A percentile compares a stretch with the other conserved stretches of the same genome.
Conservation (phyloP, 2,797 vertebrate genomes). For the Scolopax rusticola region DNA sequence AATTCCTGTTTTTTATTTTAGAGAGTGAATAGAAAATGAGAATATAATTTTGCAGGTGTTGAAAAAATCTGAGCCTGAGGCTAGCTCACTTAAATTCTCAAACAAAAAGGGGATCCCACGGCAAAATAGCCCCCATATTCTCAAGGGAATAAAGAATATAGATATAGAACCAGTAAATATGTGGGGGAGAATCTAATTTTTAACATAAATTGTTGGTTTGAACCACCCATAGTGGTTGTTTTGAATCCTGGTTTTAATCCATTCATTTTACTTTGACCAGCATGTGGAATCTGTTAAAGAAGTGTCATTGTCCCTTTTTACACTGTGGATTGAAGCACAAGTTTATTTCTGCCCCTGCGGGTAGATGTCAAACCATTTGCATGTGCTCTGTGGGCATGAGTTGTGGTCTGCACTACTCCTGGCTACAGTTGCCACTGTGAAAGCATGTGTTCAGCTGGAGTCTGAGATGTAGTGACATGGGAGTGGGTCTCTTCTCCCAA, state of each 20-base stretch:
- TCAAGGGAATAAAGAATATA: background rate
- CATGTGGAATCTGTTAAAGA: background rate
- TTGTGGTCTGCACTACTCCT: fast-evolving
- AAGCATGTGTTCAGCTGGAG: too few relatives aligned
- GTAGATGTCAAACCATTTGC: background rate
- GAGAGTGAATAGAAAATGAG: slow-evolving; percentile 5
- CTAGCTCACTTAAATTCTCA: background rate
- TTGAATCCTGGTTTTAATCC: background rate
- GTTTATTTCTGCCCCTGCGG: background rate
- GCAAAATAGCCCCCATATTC: background rate
- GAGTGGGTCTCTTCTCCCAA: too few relatives aligned
- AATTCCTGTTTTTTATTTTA: slow-evolving; percentile 1
- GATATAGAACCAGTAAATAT: background rate
- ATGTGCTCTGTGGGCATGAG: background rate
- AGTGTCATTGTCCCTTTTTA: background rate
- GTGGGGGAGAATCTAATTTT: background rate
- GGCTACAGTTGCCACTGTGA: too few relatives aligned
- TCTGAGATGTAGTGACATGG: too few relatives aligned
- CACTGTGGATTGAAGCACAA: background rate
- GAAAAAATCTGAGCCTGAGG: slow-evolving; percentile 18
- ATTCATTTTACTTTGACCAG: background rate
- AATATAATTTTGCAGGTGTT: background rate
- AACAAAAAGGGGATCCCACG: background rate
- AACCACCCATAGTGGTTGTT: fast-evolving
- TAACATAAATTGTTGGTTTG: background rate